These are phyloP conservation scores for Psilanteris sp. DNA, from an alignment of 1,140 invertebrate genomes.

Conservation along the genomic window DNA sequence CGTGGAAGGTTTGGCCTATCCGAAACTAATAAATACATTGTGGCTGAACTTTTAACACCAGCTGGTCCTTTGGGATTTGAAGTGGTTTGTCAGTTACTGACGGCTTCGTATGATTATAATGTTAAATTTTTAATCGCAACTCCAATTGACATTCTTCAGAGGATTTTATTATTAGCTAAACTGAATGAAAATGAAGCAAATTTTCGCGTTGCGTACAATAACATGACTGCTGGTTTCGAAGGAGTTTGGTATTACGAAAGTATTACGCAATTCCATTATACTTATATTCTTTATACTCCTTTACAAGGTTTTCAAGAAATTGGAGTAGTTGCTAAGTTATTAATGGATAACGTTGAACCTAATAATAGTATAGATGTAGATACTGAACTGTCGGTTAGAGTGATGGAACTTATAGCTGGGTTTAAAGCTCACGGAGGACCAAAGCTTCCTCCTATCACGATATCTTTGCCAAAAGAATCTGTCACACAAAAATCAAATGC, in stretches of 20 bases:
- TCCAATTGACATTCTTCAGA: conserved; percentile 85
- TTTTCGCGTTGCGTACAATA: conserved; percentile 86
- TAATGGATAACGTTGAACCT: conserved; percentile 73
- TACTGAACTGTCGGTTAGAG: conserved; percentile 84
- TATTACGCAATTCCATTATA: conserved; percentile 86
- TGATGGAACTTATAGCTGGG: conserved; percentile 84
- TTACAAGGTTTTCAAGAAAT: conserved; percentile 86
- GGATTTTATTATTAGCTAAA: conserved; percentile 83
- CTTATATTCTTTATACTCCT: conserved; percentile 87
- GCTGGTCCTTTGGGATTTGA: conserved; percentile 85
- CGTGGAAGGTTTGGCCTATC: conserved; percentile 86
- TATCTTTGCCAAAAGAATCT: conserved; percentile 54
- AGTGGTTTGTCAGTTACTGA: conserved; percentile 80
- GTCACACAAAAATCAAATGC: conserved; percentile 23
- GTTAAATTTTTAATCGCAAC: conserved; percentile 86
- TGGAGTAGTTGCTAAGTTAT: conserved; percentile 85
- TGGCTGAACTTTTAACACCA: conserved; percentile 85
- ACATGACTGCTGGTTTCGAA: conserved; percentile 86
- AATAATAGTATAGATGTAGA: conserved; percentile 81
- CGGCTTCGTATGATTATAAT: conserved; percentile 84
- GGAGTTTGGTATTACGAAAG: conserved; percentile 87
- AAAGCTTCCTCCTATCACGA: conserved; percentile 67
- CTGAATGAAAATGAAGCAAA: conserved; percentile 83
- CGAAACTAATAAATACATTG: conserved; percentile 84
- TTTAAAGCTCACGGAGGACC: conserved; percentile 68